These are phyloP conservation scores for Sylvilagus bachmani DNA, from an alignment of 2,113 vertebrate genomes.

Conservation along the genomic window DNA sequence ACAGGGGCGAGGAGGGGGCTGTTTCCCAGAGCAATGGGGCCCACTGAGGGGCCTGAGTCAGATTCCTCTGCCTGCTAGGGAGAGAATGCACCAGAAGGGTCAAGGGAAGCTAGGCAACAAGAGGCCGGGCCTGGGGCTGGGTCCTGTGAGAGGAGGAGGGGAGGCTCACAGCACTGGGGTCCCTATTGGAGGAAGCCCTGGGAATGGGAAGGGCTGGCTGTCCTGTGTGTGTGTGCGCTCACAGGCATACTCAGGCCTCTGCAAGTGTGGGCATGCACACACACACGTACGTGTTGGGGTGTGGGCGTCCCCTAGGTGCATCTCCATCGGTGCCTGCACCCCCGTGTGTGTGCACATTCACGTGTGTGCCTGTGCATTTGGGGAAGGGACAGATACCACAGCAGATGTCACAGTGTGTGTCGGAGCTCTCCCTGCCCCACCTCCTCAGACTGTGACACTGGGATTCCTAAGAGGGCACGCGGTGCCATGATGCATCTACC, in stretches of 20 bases:
- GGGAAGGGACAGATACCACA: background rate
- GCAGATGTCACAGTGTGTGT: too few species aligned
- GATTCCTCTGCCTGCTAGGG: too few species aligned
- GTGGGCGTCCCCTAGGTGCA: background rate
- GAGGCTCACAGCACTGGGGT: too few species aligned
- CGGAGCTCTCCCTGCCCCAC: background rate
- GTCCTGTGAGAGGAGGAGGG: background rate
- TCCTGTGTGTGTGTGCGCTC: background rate
- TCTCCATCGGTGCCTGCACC: background rate
- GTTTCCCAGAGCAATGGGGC: background rate
- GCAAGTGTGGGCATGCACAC: too few species aligned
- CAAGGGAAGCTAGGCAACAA: background rate
- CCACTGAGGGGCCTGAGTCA: background rate
- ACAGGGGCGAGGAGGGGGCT: background rate
- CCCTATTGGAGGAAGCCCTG: background rate
- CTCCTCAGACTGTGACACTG: background rate
- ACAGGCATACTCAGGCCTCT: fast-evolving
- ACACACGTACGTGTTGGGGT: too few species aligned
- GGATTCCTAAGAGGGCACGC: background rate
- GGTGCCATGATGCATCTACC: background rate
- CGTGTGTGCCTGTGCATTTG: fast-evolving
- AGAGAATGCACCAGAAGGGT: fast-evolving
- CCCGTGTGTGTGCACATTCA: fast-evolving
- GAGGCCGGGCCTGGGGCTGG: fast-evolving
- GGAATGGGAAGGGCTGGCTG: background rate